Conservation (phyloP, 2,797 vertebrate genomes). For the Lacerta viridis region DNA sequence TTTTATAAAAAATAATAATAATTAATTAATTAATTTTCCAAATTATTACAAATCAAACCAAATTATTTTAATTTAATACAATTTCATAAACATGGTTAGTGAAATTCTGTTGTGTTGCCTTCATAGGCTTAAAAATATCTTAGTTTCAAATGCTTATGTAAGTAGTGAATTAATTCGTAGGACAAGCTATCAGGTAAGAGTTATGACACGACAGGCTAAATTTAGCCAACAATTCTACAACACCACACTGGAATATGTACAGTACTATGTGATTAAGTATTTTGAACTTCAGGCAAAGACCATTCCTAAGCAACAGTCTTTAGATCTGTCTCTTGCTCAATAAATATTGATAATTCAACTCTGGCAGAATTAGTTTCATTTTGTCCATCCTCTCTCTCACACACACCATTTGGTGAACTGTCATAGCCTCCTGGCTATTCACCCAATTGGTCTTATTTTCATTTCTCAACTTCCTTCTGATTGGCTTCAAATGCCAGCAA, state of each 20-base stretch:
- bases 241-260: slow-evolving; percentile 37
- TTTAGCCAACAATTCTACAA: slow-evolving; percentile 53
- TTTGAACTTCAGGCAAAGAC: slow-evolving; percentile 37
- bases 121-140: not conserved
- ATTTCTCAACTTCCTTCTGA: not conserved
- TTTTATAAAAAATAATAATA: too few relatives aligned
- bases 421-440: not conserved
- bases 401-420: not conserved
- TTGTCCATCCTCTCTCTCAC: not conserved
- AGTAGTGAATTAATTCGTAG: not conserved
- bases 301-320: not conserved
- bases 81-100: too few relatives aligned
- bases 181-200: not conserved
- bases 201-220: slow-evolving; percentile 9
- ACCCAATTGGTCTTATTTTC: not conserved
- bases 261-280: slow-evolving; percentile 44
- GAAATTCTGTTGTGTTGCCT: not conserved
- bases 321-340: not conserved
- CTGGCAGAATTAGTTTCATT: too few relatives aligned
- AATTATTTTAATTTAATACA: too few relatives aligned
- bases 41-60: too few relatives aligned
- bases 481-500: not conserved
- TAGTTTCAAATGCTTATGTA: not conserved
- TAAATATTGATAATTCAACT: not conserved
- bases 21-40: too few relatives aligned